Conservation (phyloP, 2,888 invertebrate genomes). For the Lypha dubia region DNA sequence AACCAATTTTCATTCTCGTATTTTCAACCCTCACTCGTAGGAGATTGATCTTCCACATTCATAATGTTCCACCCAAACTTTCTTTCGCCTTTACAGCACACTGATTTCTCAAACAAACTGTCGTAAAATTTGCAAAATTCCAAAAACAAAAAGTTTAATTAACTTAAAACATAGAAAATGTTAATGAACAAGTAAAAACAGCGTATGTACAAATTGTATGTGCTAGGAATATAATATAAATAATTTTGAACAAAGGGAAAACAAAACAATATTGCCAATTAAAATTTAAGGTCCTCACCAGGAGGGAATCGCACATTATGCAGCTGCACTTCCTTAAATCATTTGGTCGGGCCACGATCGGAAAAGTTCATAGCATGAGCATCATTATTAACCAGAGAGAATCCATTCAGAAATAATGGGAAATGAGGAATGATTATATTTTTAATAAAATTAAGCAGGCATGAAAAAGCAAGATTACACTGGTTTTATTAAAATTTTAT, state of each 20-base stretch:
- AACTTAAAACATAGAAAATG: neutral
- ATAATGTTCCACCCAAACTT: neutral
- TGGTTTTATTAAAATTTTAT: neutral
- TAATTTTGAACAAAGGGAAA: constrained; percentile 7
- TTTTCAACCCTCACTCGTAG: neutral
- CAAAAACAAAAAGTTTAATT: neutral
- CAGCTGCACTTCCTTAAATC: neutral
- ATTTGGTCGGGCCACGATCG: neutral
- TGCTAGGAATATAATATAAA: constrained; percentile 18
- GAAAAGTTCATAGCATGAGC: neutral
- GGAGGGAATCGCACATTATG: neutral
- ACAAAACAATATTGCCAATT: neutral
- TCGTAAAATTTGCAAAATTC: neutral
- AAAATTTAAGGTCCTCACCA: neutral
- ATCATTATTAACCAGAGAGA: no score
- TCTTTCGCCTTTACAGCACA: neutral
- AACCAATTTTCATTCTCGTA: neutral
- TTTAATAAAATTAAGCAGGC: no score
- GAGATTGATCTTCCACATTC: neutral
- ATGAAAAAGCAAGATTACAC: neutral
- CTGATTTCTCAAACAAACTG: neutral
- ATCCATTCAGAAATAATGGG: no score
- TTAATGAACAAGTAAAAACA: constrained; percentile 28
- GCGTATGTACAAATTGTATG: constrained; percentile 25
- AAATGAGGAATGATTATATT: no score